phyloP scores from a whole-genome alignment of 2,113 vertebrate genomes.

The Gopherus flavomarginatus region DNA sequence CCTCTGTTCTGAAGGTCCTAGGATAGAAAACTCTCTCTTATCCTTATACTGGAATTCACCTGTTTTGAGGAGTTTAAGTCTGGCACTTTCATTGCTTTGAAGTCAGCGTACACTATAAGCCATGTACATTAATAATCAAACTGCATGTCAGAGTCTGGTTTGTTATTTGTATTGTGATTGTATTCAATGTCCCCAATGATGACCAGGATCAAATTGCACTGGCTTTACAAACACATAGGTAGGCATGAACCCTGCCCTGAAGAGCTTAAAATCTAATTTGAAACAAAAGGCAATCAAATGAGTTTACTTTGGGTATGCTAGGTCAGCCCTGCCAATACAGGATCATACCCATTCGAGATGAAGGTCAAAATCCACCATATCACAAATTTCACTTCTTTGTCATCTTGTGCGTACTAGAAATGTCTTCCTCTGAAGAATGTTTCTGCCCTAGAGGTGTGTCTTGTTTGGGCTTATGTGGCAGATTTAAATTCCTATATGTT shows the following conservation, averaged over 20 bases:
- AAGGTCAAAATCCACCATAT: not conserved
- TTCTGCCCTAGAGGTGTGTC: not conserved
- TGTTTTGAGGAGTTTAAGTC: conserved; percentile 34
- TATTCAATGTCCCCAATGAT: not conserved
- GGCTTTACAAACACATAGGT: not conserved
- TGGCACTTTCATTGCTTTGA: conserved; percentile 50
- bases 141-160: conserved; percentile 28
- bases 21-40: not conserved
- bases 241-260: not conserved
- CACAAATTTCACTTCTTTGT: not conserved
- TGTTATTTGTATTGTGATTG: not conserved
- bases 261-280: not conserved
- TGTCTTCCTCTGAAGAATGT: not conserved
- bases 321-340: not conserved
- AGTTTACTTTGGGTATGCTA: not conserved
- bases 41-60: conserved; percentile 13
- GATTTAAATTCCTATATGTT: fast-evolving
- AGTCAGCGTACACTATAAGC: not conserved
- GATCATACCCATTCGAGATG: not conserved
- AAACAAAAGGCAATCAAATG: not conserved
- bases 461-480: not conserved
- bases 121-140: not conserved
- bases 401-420: not conserved
- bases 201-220: not conserved
- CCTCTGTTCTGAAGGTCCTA: not conserved